These are phyloP conservation scores for Coilia nasus DNA, from an alignment of 2,797 vertebrate species.

Conservation along the genomic window DNA sequence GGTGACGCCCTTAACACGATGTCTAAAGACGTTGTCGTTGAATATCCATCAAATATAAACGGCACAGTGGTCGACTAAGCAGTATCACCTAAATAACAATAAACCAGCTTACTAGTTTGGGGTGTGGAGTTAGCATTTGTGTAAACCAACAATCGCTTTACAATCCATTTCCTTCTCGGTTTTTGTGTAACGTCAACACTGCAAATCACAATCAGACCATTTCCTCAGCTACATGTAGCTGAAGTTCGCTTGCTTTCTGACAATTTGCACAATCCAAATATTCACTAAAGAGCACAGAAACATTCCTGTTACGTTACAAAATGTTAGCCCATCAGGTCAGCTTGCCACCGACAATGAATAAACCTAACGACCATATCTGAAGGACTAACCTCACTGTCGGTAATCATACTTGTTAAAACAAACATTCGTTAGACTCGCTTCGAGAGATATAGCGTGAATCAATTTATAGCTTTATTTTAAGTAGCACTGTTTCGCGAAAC, in stretches of 20 bases:
- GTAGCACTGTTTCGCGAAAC: not conserved
- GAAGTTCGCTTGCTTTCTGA: no score
- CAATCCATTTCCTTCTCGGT: not conserved
- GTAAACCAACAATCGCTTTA: not conserved
- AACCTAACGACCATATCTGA: not conserved
- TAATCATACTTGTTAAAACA: not conserved
- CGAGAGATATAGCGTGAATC: not conserved
- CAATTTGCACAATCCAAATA: not conserved
- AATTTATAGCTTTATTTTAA: not conserved
- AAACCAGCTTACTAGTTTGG: no score
- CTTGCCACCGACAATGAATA: not conserved
- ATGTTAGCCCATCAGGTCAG: no score
- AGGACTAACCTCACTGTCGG: not conserved
- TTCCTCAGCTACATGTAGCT: not conserved
- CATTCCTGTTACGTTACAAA: not conserved
- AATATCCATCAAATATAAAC: not conserved
- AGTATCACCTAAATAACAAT: not conserved
- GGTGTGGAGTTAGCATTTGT: not conserved
- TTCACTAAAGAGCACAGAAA: not conserved
- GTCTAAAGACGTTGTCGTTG: not conserved
- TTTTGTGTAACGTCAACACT: not conserved
- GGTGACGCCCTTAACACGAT: not conserved
- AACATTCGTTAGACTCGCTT: not conserved
- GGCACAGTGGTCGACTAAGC: not conserved
- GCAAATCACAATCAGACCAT: not conserved